Conservation (phyloP, 2,888 invertebrate species). For the Nemotelus pantherinus region DNA sequence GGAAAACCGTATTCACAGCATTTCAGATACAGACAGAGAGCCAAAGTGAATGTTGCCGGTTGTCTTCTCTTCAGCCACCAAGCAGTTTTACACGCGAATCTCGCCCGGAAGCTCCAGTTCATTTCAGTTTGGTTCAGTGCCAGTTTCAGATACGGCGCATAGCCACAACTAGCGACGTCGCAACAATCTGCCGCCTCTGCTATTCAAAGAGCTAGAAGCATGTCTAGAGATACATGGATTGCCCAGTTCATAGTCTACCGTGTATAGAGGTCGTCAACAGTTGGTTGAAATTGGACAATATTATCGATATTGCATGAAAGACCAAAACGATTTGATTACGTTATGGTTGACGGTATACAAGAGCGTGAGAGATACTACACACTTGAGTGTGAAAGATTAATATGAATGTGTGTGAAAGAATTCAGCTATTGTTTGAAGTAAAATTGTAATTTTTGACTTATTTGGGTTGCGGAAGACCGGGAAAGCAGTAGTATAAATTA, state of each 20-base stretch:
- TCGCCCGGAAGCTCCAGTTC: slow-evolving; percentile 35
- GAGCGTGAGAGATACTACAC: too few relatives aligned
- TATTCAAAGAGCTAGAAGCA: slow-evolving; percentile 1
- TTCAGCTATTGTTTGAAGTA: too few relatives aligned
- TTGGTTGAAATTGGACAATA: slow-evolving; percentile 9
- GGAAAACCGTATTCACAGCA: slow-evolving; percentile 12
- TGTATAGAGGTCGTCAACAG: slow-evolving; percentile 26
- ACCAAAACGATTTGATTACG: too few relatives aligned
- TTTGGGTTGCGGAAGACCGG: too few relatives aligned
- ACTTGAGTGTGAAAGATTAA: too few relatives aligned
- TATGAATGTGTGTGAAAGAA: too few relatives aligned
- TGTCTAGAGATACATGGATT: background rate
- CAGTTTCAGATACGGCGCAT: slow-evolving; percentile 24
- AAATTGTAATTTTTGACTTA: too few relatives aligned
- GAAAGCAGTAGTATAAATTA: too few relatives aligned
- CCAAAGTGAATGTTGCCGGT: background rate
- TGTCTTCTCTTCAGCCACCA: background rate
- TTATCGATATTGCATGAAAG: background rate
- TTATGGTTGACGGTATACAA: too few relatives aligned
- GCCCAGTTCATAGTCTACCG: slow-evolving; percentile 23
- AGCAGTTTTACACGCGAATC: background rate
- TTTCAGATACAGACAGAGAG: slow-evolving; percentile 16
- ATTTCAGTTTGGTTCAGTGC: background rate
- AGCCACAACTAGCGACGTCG: slow-evolving; percentile 8
- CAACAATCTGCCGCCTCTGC: slow-evolving; percentile 8